Evolutionary conservation across 2,113 vertebrate species (phyloP).

Genomic region (Acanthisitta chloris): DNA sequence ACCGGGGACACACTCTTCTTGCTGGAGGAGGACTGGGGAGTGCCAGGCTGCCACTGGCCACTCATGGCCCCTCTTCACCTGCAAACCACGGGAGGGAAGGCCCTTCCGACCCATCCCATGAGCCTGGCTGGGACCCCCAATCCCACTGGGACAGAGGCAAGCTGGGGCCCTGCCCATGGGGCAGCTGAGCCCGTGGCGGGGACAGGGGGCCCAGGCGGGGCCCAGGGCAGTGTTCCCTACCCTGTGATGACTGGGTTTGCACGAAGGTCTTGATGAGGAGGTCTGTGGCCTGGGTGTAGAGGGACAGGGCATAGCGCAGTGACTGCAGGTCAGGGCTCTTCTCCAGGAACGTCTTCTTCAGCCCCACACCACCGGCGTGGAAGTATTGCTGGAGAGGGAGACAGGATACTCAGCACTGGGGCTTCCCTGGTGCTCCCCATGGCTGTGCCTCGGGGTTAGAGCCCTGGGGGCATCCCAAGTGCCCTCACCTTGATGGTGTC

Average conservation of each 20-base stretch:
- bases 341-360: conserved; percentile 98
- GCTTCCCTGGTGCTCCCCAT: fast-evolving
- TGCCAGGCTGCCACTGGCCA: background rate
- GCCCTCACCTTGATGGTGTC: conserved; percentile 95
- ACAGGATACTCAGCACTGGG: background rate
- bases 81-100: background rate
- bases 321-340: conserved; percentile 96
- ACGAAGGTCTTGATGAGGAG: conserved; percentile 98
- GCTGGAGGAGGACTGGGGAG: background rate
- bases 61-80: background rate
- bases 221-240: conserved; percentile 62
- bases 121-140: background rate
- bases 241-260: conserved; percentile 91
- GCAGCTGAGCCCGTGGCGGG: fast-evolving
- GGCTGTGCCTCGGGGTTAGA: background rate
- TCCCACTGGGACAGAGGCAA: background rate
- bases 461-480: background rate
- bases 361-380: conserved; percentile 93
- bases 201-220: fast-evolving
- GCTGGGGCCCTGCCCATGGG: background rate
- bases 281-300: conserved; percentile 97
- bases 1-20: background rate
- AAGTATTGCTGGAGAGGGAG: conserved; percentile 90
- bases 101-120: background rate
- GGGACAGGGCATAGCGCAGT: conserved; percentile 93